phyloP scores from a whole-genome alignment of 2,113 vertebrate genomes.

The Probosciger aterrimus region DNA sequence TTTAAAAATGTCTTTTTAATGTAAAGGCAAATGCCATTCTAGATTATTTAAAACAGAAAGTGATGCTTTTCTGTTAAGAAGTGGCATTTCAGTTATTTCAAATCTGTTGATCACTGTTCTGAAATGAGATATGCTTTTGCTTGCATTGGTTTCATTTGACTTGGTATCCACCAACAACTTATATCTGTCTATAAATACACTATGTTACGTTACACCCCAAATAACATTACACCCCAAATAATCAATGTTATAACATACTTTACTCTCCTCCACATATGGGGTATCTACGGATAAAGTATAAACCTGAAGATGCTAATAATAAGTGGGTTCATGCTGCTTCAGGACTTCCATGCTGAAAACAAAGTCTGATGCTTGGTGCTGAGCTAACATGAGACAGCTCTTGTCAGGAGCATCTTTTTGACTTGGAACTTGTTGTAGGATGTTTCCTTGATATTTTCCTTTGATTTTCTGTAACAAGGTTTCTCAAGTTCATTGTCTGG shows the following conservation, averaged over 20 bases:
- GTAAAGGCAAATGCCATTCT: neutral
- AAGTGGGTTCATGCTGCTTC: neutral
- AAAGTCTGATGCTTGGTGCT: neutral
- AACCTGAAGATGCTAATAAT: neutral
- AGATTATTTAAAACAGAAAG: neutral
- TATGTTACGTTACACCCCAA: neutral
- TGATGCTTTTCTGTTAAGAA: neutral
- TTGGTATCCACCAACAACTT: neutral
- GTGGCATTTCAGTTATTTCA: neutral
- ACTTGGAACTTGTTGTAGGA: neutral
- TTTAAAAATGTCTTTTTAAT: neutral
- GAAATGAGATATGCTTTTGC: neutral
- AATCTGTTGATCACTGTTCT: neutral
- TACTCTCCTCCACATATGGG: neutral
- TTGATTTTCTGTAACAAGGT: neutral
- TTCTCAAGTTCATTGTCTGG: neutral
- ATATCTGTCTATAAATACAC: neutral
- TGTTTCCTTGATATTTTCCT: neutral
- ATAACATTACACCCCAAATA: neutral
- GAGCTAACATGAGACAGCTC: neutral
- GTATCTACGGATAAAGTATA: neutral
- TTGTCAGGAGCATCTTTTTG: neutral
- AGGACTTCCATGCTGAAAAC: neutral
- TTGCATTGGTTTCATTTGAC: neutral
- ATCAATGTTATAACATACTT: accelerated